phyloP scores from a whole-genome alignment of 2,113 vertebrate species.

The Zeus faber region DNA sequence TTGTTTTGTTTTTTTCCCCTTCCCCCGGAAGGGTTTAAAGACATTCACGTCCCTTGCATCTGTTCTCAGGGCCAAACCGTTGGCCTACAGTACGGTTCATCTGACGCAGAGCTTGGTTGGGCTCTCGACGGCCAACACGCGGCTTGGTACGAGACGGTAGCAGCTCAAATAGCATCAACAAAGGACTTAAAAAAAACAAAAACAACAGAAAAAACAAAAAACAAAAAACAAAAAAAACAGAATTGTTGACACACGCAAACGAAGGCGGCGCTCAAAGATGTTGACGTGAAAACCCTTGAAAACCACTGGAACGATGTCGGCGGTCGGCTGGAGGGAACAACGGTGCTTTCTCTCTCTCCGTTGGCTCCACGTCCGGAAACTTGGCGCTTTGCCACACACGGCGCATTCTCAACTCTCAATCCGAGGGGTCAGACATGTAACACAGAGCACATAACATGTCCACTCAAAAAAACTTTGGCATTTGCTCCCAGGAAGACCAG shows the following conservation, averaged over 20 bases:
- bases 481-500: slow-evolving; percentile 53
- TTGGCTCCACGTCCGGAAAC: slow-evolving; percentile 16
- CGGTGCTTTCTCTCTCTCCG: too few species aligned
- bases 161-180: too few species aligned
- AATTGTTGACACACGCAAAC: slow-evolving; percentile 6
- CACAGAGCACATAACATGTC: slow-evolving; percentile 12
- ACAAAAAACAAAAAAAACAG: slow-evolving; percentile 7
- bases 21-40: too few species aligned
- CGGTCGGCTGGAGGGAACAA: too few species aligned
- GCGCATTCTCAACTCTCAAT: slow-evolving; percentile 14
- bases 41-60: slow-evolving; percentile 15
- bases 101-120: too few species aligned
- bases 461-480: slow-evolving; percentile 36
- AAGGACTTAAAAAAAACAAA: too few species aligned
- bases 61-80: not conserved
- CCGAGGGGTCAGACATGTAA: slow-evolving; percentile 17
- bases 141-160: too few species aligned
- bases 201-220: too few species aligned
- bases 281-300: too few species aligned
- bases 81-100: slow-evolving; percentile 9
- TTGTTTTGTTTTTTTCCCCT: too few species aligned
- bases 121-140: too few species aligned
- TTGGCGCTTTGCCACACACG: not conserved
- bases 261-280: not conserved
- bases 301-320: too few species aligned